These are phyloP conservation scores for Anastrepha obliqua DNA, from an alignment of 1,140 invertebrate genomes.

Conservation along the genomic window DNA sequence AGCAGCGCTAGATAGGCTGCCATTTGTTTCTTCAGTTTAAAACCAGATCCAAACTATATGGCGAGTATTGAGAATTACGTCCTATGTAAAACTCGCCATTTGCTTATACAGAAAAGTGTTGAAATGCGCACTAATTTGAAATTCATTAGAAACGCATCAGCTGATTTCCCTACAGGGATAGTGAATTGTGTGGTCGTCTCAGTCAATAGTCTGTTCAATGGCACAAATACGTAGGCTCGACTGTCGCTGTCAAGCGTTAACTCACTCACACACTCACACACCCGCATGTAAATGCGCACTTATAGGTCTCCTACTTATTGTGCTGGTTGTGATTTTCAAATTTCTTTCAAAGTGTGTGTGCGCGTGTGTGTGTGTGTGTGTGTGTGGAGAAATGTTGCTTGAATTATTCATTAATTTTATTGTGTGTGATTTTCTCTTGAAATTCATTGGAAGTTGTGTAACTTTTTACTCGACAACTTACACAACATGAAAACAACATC, in stretches of 20 bases:
- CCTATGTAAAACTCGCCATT: too few species aligned
- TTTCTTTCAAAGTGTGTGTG: neutral
- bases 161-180: too few species aligned
- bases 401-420: constrained; percentile 39
- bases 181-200: neutral
- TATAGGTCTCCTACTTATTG: neutral
- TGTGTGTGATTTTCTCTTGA: constrained; percentile 40
- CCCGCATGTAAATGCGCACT: too few species aligned
- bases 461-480: constrained; percentile 28
- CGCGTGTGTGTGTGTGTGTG: neutral
- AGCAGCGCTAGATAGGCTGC: too few species aligned
- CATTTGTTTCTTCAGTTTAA: too few species aligned
- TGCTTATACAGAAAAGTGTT: too few species aligned
- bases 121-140: too few species aligned
- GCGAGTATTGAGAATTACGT: too few species aligned
- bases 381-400: constrained; percentile 10
- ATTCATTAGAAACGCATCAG: too few species aligned
- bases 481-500: constrained; percentile 12
- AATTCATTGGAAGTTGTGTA: constrained; percentile 12
- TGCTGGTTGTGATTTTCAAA: constrained; percentile 27
- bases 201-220: constrained; percentile 6
- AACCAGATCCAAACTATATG: too few species aligned
- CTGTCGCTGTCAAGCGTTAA: neutral
- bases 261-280: neutral
- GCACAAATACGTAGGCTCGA: neutral